Evolutionary conservation across 2,888 invertebrate species (phyloP).

Genomic region (Cactoblastis cactorum): DNA sequence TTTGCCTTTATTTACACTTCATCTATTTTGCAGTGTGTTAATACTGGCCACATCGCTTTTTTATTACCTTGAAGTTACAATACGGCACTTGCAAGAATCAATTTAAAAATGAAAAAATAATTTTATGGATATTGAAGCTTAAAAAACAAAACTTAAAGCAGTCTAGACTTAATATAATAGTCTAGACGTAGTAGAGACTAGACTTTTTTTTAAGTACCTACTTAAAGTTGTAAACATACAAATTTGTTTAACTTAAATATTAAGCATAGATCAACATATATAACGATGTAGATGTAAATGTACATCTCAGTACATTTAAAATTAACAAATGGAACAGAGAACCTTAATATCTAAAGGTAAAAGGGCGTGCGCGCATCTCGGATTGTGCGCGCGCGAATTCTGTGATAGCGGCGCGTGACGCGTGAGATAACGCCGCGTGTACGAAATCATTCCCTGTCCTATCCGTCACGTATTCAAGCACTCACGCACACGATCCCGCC

Average conservation of each 20-base stretch:
- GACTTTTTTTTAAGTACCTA: too few relatives aligned
- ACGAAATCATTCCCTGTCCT: slow-evolving; percentile 29
- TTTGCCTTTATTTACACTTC: slow-evolving; percentile 30
- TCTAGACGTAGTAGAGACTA: too few relatives aligned
- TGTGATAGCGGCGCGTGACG: slow-evolving; percentile 44
- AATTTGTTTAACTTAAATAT: too few relatives aligned
- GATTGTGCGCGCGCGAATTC: not conserved
- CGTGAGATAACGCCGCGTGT: slow-evolving; percentile 28
- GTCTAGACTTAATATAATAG: too few relatives aligned
- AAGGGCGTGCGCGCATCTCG: too few relatives aligned
- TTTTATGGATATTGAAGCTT: slow-evolving; percentile 16
- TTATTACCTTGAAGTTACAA: slow-evolving; percentile 24
- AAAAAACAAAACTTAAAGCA: too few relatives aligned
- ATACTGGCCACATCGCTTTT: slow-evolving; percentile 14
- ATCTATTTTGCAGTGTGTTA: slow-evolving; percentile 23
- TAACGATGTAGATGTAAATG: too few relatives aligned
- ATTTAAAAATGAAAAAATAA: slow-evolving; percentile 16
- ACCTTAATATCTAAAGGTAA: too few relatives aligned
- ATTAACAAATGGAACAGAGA: too few relatives aligned
- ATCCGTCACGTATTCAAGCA: slow-evolving; percentile 43
- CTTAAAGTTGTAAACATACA: too few relatives aligned
- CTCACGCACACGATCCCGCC: slow-evolving; percentile 46
- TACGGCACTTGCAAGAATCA: slow-evolving; percentile 25
- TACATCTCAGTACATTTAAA: too few relatives aligned
- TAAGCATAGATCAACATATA: too few relatives aligned